These are phyloP conservation scores for Hirtodrosophila histrioides DNA, from an alignment of 2,888 invertebrate genomes.

Conservation along the genomic window DNA sequence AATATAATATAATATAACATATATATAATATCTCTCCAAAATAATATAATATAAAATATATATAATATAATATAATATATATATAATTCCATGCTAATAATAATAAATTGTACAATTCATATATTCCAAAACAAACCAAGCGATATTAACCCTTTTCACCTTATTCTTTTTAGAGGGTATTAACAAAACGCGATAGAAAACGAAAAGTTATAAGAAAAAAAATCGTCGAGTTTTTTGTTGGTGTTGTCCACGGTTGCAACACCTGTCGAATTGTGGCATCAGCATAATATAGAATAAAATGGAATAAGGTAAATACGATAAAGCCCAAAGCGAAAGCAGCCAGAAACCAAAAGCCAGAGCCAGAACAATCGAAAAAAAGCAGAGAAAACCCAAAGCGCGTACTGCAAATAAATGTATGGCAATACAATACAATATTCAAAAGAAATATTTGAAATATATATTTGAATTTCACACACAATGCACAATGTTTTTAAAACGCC, in stretches of 20 bases:
- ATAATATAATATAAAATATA: too few species aligned
- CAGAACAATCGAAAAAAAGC: constrained; percentile 25
- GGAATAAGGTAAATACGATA: constrained; percentile 33
- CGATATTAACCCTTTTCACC: too few species aligned
- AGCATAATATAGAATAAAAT: constrained; percentile 52
- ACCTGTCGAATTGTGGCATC: constrained; percentile 60
- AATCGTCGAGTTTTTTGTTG: constrained; percentile 8
- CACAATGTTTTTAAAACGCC: constrained; percentile 20
- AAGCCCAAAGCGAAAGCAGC: constrained; percentile 37
- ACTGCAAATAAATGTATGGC: constrained; percentile 22
- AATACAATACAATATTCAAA: constrained; percentile 29
- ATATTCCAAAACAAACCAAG: too few species aligned
- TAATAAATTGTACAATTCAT: too few species aligned
- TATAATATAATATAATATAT: too few species aligned
- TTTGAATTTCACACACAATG: constrained; percentile 23
- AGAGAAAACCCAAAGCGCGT: constrained; percentile 27
- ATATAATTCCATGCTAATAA: too few species aligned
- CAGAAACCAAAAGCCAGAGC: constrained; percentile 40
- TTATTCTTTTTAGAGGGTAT: background rate
- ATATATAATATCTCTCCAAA: too few species aligned
- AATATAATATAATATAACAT: too few species aligned
- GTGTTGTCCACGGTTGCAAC: constrained; percentile 53
- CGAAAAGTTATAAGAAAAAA: constrained; percentile 1
- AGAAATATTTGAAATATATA: constrained; percentile 30
- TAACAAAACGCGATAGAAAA: background rate